Evolutionary conservation across 2,888 invertebrate genomes (phyloP).

Genomic region (Drosophila parthenogenetica): DNA sequence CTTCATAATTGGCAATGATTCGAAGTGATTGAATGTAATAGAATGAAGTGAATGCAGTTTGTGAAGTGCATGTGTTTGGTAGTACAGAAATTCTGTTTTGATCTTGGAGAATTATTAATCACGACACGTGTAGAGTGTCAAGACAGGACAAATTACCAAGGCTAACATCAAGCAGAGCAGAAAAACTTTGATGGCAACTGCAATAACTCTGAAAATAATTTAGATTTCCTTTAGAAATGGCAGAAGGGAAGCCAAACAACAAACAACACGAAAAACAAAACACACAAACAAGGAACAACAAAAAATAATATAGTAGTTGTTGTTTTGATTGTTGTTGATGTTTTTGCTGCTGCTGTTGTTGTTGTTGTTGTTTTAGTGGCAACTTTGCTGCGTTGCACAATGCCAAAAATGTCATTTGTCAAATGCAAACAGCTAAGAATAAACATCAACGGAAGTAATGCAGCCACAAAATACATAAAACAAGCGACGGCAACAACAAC

Average conservation of each 20-base stretch:
- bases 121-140: conserved; percentile 76
- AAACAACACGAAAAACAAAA: conserved; percentile 18
- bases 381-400: conserved; percentile 69
- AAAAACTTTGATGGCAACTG: conserved; percentile 62
- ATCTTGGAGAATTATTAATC: conserved; percentile 63
- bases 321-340: conserved; percentile 29
- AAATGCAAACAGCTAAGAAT: conserved; percentile 81
- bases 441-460: conserved; percentile 82
- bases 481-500: conserved; percentile 62
- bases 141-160: conserved; percentile 66
- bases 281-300: conserved; percentile 3
- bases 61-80: not conserved
- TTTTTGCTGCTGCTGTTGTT: conserved; percentile 38
- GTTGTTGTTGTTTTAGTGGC: conserved; percentile 43
- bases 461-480: conserved; percentile 79
- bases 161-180: conserved; percentile 49
- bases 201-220: conserved; percentile 80
- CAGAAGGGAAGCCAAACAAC: conserved; percentile 34
- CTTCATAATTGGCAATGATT: not conserved
- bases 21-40: conserved; percentile 22
- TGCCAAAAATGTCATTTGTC: conserved; percentile 81
- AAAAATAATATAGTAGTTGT: conserved; percentile 14
- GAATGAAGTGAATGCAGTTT: conserved; percentile 14
- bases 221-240: conserved; percentile 67
- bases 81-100: conserved; percentile 9